Conservation (phyloP, 2,888 invertebrate species). For the Chalcis sispes region DNA sequence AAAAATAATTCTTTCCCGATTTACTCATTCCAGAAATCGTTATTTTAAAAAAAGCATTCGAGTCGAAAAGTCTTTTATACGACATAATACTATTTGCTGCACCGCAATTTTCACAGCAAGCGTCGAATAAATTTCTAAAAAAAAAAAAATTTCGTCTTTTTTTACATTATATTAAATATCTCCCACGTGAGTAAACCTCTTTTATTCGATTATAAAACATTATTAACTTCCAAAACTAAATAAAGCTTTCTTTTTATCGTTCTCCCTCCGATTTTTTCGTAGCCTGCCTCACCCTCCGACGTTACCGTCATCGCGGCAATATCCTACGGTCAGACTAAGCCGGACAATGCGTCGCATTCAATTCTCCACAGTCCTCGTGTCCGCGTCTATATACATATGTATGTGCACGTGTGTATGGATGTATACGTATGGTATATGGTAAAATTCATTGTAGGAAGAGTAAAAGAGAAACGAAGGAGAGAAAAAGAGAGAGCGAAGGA, state of each 20-base stretch:
- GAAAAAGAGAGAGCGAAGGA: conserved; percentile 33
- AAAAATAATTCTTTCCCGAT: too few relatives aligned
- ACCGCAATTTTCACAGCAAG: too few relatives aligned
- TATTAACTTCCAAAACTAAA: conserved; percentile 53
- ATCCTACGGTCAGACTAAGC: conserved; percentile 72
- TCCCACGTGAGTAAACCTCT: conserved; percentile 59
- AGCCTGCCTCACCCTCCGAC: conserved; percentile 16
- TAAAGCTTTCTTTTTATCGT: conserved; percentile 47
- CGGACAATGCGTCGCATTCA: conserved; percentile 72
- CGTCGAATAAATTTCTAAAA: too few relatives aligned
- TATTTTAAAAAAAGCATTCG: too few relatives aligned
- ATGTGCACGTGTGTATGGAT: not conserved
- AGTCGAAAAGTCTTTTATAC: too few relatives aligned
- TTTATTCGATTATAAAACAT: conserved; percentile 56
- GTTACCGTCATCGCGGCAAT: conserved; percentile 63
- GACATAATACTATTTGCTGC: too few relatives aligned
- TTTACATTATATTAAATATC: conserved; percentile 44
- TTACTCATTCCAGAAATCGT: too few relatives aligned
- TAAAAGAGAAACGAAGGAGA: not conserved
- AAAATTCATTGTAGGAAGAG: not conserved
- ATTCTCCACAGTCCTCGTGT: conserved; percentile 63
- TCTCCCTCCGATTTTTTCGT: conserved; percentile 59
- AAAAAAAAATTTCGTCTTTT: too few relatives aligned
- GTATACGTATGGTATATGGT: not conserved
- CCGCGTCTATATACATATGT: conserved; percentile 14